These are phyloP conservation scores for Hofmannophila pseudospretella DNA, from an alignment of 2,888 invertebrate species.

Conservation along the genomic window DNA sequence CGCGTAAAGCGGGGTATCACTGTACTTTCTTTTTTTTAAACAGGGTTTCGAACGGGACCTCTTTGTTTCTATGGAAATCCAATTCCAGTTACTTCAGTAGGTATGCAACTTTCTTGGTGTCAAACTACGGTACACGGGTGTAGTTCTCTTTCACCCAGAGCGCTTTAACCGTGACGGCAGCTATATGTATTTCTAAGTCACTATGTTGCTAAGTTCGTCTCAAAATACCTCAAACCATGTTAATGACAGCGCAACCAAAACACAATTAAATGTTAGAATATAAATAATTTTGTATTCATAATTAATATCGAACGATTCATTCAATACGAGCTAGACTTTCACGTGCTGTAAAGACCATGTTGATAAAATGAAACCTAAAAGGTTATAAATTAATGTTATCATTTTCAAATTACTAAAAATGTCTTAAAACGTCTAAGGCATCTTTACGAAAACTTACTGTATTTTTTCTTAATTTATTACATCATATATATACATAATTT, in stretches of 20 bases:
- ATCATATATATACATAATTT: slow-evolving; percentile 76
- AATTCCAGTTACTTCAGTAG: no score
- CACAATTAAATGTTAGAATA: slow-evolving; percentile 48
- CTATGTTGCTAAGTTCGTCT: slow-evolving; percentile 56
- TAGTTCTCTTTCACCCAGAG: no score
- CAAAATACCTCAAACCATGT: slow-evolving; percentile 64
- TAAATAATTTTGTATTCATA: slow-evolving; percentile 12
- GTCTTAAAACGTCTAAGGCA: slow-evolving; percentile 70
- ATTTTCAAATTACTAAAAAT: slow-evolving; percentile 44
- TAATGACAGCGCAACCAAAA: slow-evolving; percentile 63
- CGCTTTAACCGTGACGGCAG: no score
- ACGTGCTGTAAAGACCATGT: slow-evolving; percentile 23
- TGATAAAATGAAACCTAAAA: slow-evolving; percentile 26
- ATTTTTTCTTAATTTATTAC: slow-evolving; percentile 74
- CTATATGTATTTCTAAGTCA: slow-evolving; percentile 55
- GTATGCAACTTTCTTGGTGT: no score
- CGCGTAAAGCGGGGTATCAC: no score
- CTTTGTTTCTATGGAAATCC: no score
- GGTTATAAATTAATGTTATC: slow-evolving; percentile 27
- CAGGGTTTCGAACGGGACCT: no score
- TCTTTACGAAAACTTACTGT: slow-evolving; percentile 73
- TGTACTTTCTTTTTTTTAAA: no score
- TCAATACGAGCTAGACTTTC: slow-evolving; percentile 21
- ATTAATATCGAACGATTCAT: slow-evolving; percentile 7
- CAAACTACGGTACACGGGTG: no score